A percentile compares a stretch with the other conserved stretches of the same genome.
phyloP scores from a whole-genome alignment of 2,113 vertebrate species.

The Ammospiza caudacuta region DNA sequence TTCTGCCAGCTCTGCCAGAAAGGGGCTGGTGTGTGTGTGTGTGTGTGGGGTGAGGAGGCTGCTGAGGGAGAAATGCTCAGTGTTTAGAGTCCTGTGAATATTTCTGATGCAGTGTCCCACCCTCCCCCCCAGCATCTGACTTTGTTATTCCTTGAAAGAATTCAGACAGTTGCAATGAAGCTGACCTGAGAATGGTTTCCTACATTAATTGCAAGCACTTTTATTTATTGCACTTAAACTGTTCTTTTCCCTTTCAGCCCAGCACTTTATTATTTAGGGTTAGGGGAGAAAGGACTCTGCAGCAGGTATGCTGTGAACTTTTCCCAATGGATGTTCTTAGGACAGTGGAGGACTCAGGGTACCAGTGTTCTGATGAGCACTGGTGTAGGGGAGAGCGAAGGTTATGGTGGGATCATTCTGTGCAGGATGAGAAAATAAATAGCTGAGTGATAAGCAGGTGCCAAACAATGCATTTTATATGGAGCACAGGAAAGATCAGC shows the following conservation, averaged over 20 bases:
- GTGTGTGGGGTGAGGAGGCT: constrained; percentile 29
- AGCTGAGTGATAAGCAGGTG: neutral
- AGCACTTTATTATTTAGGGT: constrained; percentile 62
- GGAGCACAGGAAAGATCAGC: neutral
- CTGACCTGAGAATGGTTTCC: constrained; percentile 72
- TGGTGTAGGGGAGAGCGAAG: neutral
- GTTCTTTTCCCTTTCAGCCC: constrained; percentile 68
- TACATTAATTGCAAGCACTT: constrained; percentile 80
- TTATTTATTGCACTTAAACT: constrained; percentile 75
- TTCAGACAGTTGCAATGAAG: constrained; percentile 71
- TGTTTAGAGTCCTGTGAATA: constrained; percentile 44
- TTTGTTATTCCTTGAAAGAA: constrained; percentile 74
- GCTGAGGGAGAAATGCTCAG: neutral
- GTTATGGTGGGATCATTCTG: neutral
- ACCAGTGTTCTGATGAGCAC: neutral
- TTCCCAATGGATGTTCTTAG: neutral
- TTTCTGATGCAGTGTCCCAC: neutral
- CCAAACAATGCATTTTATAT: neutral
- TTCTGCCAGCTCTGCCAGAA: constrained; percentile 65
- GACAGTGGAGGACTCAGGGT: neutral
- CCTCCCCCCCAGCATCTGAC: constrained; percentile 27
- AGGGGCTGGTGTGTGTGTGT: constrained; percentile 21
- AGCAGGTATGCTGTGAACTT: neutral
- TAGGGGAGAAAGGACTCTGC: neutral
- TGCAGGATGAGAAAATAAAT: neutral